Conservation (phyloP, 2,113 vertebrate genomes). For the Eclectus roratus region DNA sequence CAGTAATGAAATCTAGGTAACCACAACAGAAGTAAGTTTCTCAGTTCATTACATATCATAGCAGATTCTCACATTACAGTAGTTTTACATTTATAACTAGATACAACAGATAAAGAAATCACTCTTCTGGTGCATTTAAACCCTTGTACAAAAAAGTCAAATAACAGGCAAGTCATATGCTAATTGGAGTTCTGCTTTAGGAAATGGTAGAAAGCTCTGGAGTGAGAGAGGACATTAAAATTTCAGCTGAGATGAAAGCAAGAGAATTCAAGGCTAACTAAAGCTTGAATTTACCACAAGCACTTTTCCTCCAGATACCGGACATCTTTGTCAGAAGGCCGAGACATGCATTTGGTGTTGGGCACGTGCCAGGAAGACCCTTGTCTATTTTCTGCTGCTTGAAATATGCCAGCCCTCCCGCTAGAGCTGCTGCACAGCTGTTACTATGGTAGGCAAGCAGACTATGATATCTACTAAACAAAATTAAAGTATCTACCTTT, state of each 20-base stretch:
- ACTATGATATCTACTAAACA: not conserved
- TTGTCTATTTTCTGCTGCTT: not conserved
- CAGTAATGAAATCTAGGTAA: not conserved
- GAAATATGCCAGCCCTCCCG: not conserved
- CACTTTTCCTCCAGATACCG: not conserved
- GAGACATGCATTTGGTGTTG: not conserved
- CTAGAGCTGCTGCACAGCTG: not conserved
- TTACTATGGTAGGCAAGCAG: not conserved
- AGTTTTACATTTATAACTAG: not conserved
- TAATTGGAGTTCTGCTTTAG: not conserved
- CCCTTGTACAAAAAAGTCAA: not conserved
- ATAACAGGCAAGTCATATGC: not conserved
- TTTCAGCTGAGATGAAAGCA: not conserved
- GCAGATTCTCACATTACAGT: not conserved
- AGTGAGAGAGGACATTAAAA: not conserved
- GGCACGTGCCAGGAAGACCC: not conserved
- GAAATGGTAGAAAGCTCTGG: not conserved
- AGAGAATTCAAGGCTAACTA: not conserved
- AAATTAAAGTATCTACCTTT: slow-evolving; percentile 75
- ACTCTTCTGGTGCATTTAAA: not conserved
- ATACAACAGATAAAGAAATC: not conserved
- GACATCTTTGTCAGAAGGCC: not conserved
- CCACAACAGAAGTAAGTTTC: not conserved
- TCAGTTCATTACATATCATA: not conserved
- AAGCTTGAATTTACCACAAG: not conserved